These are phyloP conservation scores for Chaunax sp. DNA, from an alignment of 2,797 vertebrate species.

Conservation along the genomic window DNA sequence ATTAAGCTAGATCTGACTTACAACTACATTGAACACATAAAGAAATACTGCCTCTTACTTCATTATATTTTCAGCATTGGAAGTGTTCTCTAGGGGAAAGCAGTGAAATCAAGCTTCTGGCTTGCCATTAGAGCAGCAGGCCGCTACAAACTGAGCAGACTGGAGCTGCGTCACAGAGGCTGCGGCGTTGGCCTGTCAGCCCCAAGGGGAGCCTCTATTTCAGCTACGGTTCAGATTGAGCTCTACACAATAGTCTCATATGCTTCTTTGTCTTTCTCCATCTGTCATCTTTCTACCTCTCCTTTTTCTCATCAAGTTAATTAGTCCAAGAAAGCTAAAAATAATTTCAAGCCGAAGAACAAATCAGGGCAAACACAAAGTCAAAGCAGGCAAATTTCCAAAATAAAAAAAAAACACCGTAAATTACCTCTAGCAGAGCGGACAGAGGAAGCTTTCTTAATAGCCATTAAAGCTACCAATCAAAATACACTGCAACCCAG, in stretches of 20 bases:
- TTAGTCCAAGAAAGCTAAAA: conserved; percentile 44
- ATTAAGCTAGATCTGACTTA: conserved; percentile 1
- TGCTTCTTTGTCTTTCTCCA: background rate
- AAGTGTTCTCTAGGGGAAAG: conserved; percentile 30
- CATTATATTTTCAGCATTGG: too few relatives aligned
- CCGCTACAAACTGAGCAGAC: conserved; percentile 60
- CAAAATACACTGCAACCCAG: background rate
- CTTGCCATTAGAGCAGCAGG: conserved; percentile 54
- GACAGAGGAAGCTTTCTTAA: conserved; percentile 9
- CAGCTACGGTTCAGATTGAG: conserved; percentile 38
- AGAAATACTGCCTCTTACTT: background rate
- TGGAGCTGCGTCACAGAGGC: conserved; percentile 79
- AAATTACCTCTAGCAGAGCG: background rate
- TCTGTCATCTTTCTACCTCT: conserved; percentile 24
- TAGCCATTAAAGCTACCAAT: conserved; percentile 11
- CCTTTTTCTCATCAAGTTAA: background rate
- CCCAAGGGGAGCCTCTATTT: conserved; percentile 63
- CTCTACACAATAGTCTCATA: background rate
- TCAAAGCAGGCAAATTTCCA: conserved; percentile 4
- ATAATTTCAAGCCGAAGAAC: conserved; percentile 27
- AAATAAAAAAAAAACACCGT: conserved; percentile 3
- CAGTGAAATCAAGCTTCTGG: conserved; percentile 45
- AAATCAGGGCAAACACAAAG: conserved; percentile 27
- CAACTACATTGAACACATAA: too few relatives aligned
- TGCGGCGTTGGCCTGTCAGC: conserved; percentile 54